Evolutionary conservation across 2,797 vertebrate genomes (phyloP), one percentile per base, ranked within the genome.

Genomic region (Leptatherina wallacei): DNA sequence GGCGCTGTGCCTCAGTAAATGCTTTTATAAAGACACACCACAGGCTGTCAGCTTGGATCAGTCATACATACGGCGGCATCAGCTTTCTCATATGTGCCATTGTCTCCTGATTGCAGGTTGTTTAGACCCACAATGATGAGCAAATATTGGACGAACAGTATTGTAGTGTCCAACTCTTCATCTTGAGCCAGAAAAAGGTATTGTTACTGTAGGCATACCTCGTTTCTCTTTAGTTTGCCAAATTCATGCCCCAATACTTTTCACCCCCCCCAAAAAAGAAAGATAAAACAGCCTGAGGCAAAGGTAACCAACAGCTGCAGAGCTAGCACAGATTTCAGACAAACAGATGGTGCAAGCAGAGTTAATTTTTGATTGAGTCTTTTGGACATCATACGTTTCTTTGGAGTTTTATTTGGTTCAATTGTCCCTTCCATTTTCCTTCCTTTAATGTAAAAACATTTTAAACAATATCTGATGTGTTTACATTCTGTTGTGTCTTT

Each of bases 1-100:
- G 32, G 82, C 69, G 84, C 83, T 49, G 77, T 27, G 81, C 85
- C 84, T 87, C 86, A 65, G 86, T 91, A 86, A 84, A 85, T 84
- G 89, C 90, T 88, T 90, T 90, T 91, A 88, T 85, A 88, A 80
- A 75, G 89, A 89, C 81, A 84, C 88, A 87, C 89, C 87, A 78
- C 80, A 84, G 83, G 69, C 91, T 88, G 86, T 92, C 89, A 74
- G 77, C 91, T 89, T 63, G 85, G 80, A 91, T 94, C 92, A 88
- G 88, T 86, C 87, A 86, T 83, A 84, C 87, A 86, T 83, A 84
- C 75, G 68, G 78, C 10, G 65, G 72, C 71, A 56, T 73, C 65
- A 29, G 73, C 75, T 69, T 60, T 70, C 56, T 85, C 74, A 42
- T 80, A 65, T 59, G 70, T 67, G 57, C 70, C 55, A 70, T 71